Conservation (phyloP, 2,113 vertebrate genomes). For the Oncorhynchus mykiss region DNA sequence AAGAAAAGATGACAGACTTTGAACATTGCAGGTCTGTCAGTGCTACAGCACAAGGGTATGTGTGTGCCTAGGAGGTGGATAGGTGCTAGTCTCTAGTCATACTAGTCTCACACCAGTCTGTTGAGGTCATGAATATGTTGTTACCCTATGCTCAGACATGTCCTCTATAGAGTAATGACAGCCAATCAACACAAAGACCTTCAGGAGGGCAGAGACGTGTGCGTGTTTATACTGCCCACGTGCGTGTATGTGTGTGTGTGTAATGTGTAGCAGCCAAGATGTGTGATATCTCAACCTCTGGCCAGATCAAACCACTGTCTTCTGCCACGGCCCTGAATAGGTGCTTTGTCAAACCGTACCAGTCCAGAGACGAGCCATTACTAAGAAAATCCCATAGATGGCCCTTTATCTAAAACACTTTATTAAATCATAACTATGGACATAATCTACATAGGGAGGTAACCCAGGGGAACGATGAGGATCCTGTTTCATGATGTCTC, state of each 20-base stretch:
- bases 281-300: constrained; percentile 1
- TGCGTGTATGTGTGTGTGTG: background rate
- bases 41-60: background rate
- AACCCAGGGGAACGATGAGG: constrained; percentile 25
- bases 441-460: constrained; percentile 53
- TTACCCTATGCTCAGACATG: too few relatives aligned
- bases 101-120: too few relatives aligned
- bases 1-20: constrained; percentile 34
- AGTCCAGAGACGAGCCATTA: constrained; percentile 6
- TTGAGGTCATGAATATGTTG: too few relatives aligned
- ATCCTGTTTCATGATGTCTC: too few relatives aligned
- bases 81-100: too few relatives aligned
- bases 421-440: constrained; percentile 61
- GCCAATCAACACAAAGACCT: too few relatives aligned
- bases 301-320: constrained; percentile 29
- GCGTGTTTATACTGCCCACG: background rate
- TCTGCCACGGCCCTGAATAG: constrained; percentile 23
- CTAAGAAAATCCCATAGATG: constrained; percentile 52
- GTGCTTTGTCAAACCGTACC: constrained; percentile 27
- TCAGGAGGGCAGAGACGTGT: too few relatives aligned
- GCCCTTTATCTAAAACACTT: constrained; percentile 30
- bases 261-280: background rate
- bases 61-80: background rate
- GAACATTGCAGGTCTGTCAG: constrained; percentile 38
- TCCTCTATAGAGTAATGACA: too few relatives aligned